Evolutionary conservation across 1,140 invertebrate species (phyloP).

Genomic region (Drosophila auraria): DNA sequence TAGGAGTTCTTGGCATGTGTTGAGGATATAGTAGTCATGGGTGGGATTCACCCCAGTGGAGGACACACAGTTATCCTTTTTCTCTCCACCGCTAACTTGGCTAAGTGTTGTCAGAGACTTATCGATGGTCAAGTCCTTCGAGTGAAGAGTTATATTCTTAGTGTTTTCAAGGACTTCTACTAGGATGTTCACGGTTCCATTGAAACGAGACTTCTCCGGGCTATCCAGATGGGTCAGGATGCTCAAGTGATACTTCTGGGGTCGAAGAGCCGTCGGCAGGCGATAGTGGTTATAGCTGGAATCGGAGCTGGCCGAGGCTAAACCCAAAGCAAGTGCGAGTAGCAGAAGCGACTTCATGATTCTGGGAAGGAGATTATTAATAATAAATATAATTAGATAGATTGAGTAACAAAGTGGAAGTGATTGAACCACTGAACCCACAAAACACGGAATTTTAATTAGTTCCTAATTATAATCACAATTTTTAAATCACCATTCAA

Average conservation of each 20-base stretch:
- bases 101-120: slow-evolving; percentile 84
- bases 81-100: slow-evolving; percentile 84
- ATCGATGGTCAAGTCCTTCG: slow-evolving; percentile 87
- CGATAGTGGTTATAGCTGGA: slow-evolving; percentile 85
- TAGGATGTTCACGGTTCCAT: slow-evolving; percentile 87
- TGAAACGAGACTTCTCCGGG: slow-evolving; percentile 87
- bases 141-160: slow-evolving; percentile 86
- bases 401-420: too few relatives aligned
- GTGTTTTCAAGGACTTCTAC: slow-evolving; percentile 85
- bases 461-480: not conserved
- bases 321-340: slow-evolving; percentile 28
- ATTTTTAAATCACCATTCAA: slow-evolving; percentile 61
- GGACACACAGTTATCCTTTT: slow-evolving; percentile 47
- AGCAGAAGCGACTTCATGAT: slow-evolving; percentile 56
- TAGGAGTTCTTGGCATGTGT: slow-evolving; percentile 85
- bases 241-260: slow-evolving; percentile 89
- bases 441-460: not conserved
- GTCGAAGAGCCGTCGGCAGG: slow-evolving; percentile 88
- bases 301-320: slow-evolving; percentile 14
- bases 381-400: not conserved
- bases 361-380: slow-evolving; percentile 20
- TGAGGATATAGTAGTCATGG: slow-evolving; percentile 89
- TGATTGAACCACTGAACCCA: too few relatives aligned
- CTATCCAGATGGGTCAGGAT: slow-evolving; percentile 87
- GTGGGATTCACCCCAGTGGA: slow-evolving; percentile 86